A percentile compares a stretch with the other conserved stretches of the same genome.
Evolutionary conservation across 2,797 vertebrate species (phyloP).

Genomic region (Lepidocolaptes lacrymiger): DNA sequence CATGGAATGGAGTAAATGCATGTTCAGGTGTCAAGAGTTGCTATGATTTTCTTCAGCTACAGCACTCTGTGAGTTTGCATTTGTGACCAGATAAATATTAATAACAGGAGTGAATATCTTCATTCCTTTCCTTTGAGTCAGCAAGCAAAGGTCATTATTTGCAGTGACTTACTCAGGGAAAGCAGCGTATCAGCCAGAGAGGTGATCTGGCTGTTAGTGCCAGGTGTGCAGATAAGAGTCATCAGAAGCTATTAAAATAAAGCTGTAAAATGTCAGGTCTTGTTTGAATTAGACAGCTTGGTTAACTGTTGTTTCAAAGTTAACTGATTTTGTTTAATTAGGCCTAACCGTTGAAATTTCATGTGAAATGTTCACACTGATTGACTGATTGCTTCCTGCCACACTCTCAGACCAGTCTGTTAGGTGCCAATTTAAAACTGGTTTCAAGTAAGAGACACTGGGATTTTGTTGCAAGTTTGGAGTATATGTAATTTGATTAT

Average conservation of each 20-base stretch:
- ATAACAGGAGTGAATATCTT: neutral
- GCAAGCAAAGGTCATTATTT: neutral
- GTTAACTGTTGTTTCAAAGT: neutral
- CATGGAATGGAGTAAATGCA: neutral
- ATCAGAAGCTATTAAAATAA: slow-evolving; percentile 23
- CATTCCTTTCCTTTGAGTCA: neutral
- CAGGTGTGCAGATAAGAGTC: neutral
- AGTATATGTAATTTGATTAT: neutral
- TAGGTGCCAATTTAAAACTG: neutral
- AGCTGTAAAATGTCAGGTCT: neutral
- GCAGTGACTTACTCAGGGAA: neutral
- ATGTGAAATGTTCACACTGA: neutral
- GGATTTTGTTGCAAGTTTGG: neutral
- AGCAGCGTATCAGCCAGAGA: neutral
- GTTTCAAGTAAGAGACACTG: neutral
- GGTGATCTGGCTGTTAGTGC: neutral
- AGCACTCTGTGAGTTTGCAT: neutral
- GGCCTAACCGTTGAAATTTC: neutral
- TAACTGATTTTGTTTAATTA: neutral
- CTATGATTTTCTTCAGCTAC: neutral
- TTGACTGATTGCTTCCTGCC: slow-evolving; percentile 8
- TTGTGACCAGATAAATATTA: neutral
- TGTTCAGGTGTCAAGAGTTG: neutral
- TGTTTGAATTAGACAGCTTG: slow-evolving; percentile 15
- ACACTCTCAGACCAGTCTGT: neutral